phyloP scores from a whole-genome alignment of 2,888 invertebrate genomes.

The Frankliniella intonsa region DNA sequence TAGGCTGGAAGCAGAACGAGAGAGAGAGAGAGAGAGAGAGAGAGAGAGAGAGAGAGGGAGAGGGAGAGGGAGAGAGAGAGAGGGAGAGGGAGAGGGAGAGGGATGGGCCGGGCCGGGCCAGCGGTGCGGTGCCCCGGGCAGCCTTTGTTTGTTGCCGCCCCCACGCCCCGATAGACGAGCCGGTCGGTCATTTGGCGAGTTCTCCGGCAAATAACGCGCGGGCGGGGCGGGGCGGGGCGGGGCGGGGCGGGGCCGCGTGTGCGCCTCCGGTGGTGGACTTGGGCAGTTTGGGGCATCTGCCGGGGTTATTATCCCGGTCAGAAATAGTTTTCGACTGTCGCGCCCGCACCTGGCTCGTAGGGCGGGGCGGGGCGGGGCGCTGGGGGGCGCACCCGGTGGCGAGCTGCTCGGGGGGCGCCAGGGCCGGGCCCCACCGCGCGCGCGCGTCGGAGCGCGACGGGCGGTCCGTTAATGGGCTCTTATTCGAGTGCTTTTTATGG shows the following conservation, averaged over 20 bases:
- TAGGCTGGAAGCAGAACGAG: too few species aligned
- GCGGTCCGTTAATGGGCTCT: conserved; percentile 20
- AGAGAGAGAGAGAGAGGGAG: too few species aligned
- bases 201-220: too few species aligned
- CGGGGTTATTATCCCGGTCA: not conserved
- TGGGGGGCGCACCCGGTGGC: not conserved
- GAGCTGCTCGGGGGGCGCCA: not conserved
- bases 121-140: too few species aligned
- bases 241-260: not conserved
- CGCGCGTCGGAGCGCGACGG: not conserved
- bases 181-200: too few species aligned
- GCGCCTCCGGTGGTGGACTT: not conserved
- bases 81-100: too few species aligned
- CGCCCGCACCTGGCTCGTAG: not conserved
- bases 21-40: too few species aligned
- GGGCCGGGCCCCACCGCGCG: not conserved
- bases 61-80: too few species aligned
- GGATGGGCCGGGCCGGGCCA: too few species aligned
- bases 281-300: not conserved
- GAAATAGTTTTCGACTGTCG: not conserved
- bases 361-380: not conserved
- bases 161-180: too few species aligned
- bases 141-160: too few species aligned
- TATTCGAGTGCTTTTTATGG: conserved; percentile 25
- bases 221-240: not conserved